A percentile compares a stretch with the other conserved stretches of the same genome.
These are phyloP conservation scores for Sarcophaga bullata DNA, from an alignment of 1,140 invertebrate species.

Conservation along the genomic window DNA sequence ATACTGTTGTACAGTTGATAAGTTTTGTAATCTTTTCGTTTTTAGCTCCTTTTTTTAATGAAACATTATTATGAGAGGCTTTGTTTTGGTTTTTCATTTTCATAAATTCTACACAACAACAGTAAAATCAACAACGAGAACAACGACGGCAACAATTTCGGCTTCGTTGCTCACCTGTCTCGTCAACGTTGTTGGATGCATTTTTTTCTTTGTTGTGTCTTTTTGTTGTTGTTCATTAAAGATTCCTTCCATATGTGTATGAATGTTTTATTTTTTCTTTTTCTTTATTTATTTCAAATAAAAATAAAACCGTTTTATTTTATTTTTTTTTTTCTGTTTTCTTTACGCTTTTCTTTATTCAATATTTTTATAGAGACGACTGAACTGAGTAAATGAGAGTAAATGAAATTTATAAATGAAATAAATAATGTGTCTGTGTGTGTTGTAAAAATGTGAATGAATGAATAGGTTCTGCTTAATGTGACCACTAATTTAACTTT, in stretches of 20 bases:
- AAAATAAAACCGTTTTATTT: neutral
- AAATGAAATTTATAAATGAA: neutral
- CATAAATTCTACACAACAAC: neutral
- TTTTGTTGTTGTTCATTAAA: neutral
- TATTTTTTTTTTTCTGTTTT: neutral
- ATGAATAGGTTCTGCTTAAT: no score
- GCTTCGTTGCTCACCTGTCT: conserved; percentile 22
- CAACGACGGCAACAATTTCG: neutral
- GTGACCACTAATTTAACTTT: no score
- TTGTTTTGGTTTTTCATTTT: neutral
- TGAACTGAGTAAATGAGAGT: neutral
- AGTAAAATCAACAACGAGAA: neutral
- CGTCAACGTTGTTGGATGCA: conserved; percentile 22
- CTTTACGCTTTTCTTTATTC: conserved; percentile 7
- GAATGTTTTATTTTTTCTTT: neutral
- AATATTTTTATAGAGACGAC: neutral
- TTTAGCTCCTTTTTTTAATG: conserved; percentile 1
- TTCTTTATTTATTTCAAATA: neutral
- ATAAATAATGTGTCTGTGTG: neutral
- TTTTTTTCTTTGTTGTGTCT: neutral
- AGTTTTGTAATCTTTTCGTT: neutral
- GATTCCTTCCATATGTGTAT: neutral
- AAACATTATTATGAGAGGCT: neutral
- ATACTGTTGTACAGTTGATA: neutral
- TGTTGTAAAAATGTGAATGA: no score